phyloP scores from a whole-genome alignment of 2,113 vertebrate genomes.

The Clarias gariepinus region DNA sequence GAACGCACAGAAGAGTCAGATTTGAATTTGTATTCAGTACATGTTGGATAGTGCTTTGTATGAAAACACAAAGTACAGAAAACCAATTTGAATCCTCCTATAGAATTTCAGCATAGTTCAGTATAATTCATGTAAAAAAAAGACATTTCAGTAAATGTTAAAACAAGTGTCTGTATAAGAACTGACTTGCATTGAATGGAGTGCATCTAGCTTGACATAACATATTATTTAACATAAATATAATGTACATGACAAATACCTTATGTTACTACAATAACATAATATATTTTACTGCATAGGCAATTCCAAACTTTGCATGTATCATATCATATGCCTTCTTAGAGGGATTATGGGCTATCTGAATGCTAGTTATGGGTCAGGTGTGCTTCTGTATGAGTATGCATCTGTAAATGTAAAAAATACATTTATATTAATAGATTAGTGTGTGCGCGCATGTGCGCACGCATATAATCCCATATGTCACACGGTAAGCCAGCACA shows the following conservation, averaged over 20 bases:
- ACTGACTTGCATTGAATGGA: not conserved
- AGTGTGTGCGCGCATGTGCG: not conserved
- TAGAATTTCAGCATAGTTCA: not conserved
- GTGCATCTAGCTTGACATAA: not conserved
- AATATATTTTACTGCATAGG: slow-evolving; percentile 1
- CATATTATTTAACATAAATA: not conserved
- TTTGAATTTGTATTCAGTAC: not conserved
- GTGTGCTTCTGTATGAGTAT: slow-evolving; percentile 19
- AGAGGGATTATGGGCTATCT: not conserved
- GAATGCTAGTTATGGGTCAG: not conserved
- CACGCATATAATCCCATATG: slow-evolving; percentile 23
- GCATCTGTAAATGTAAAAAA: slow-evolving; percentile 13
- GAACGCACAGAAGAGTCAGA: not conserved
- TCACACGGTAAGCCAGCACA: slow-evolving; percentile 32
- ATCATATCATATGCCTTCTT: not conserved
- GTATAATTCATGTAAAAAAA: not conserved
- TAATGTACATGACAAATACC: not conserved
- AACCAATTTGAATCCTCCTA: not conserved
- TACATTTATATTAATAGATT: not conserved
- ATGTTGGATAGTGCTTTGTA: slow-evolving; percentile 19
- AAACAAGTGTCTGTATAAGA: not conserved
- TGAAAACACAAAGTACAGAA: not conserved
- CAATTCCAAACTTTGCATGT: not conserved
- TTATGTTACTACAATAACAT: not conserved
- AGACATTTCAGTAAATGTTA: not conserved